phyloP scores from a whole-genome alignment of 2,113 vertebrate genomes.

The Telmatochromis sp. region DNA sequence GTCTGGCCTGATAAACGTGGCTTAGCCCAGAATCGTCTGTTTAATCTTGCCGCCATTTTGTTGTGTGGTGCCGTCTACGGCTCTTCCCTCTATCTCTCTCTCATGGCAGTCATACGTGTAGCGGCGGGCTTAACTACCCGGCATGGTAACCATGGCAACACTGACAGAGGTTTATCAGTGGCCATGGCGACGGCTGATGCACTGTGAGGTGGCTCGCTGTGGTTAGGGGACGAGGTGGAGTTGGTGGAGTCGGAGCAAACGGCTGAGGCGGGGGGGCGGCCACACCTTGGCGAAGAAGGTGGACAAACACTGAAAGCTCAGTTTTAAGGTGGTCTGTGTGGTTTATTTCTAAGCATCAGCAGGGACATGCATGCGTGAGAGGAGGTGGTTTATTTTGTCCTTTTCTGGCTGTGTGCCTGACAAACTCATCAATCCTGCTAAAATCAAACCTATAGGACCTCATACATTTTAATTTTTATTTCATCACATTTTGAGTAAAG shows the following conservation, averaged over 20 bases:
- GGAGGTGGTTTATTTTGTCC: neutral
- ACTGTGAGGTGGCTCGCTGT: constrained; percentile 22
- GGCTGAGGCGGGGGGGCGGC: neutral
- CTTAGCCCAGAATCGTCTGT: constrained; percentile 45
- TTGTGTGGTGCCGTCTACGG: constrained; percentile 29
- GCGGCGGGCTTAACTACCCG: constrained; percentile 53
- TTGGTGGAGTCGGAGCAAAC: neutral
- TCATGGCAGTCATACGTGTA: constrained; percentile 42
- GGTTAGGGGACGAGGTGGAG: constrained; percentile 9
- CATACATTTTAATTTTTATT: neutral
- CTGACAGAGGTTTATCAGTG: constrained; percentile 59
- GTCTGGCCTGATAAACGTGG: constrained; percentile 37
- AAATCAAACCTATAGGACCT: neutral
- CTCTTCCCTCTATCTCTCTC: constrained; percentile 25
- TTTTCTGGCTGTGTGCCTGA: neutral
- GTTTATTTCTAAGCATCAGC: neutral
- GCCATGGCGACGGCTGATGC: constrained; percentile 58
- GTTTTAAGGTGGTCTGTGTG: neutral
- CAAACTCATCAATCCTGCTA: neutral
- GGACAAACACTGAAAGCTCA: neutral
- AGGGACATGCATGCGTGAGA: neutral
- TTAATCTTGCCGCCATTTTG: constrained; percentile 70
- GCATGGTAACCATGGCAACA: constrained; percentile 69
- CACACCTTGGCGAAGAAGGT: neutral
- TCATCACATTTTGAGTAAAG: neutral